phyloP scores from a whole-genome alignment of 2,888 invertebrate species.

The Carterocephalus palaemon region DNA sequence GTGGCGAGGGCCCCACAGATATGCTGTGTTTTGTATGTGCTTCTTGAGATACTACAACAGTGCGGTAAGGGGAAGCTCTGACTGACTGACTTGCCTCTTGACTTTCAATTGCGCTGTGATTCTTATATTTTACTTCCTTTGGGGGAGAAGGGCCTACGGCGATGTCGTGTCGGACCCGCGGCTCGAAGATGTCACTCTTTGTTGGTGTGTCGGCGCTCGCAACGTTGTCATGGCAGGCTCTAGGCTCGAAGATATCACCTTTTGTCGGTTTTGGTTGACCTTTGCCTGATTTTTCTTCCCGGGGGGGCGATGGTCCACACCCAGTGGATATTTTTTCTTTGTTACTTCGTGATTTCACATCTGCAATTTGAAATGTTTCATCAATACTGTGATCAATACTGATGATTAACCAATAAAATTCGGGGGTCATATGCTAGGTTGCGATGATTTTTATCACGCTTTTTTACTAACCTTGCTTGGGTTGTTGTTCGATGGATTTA shows the following conservation, averaged over 20 bases:
- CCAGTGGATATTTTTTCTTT: slow-evolving; percentile 73
- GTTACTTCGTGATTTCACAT: slow-evolving; percentile 32
- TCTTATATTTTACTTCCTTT: slow-evolving; percentile 41
- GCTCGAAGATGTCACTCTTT: slow-evolving; percentile 33
- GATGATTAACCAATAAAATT: no score
- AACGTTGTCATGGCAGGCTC: slow-evolving; percentile 56
- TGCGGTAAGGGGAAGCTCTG: slow-evolving; percentile 41
- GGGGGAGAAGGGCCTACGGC: slow-evolving; percentile 69
- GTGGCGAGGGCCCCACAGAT: slow-evolving; percentile 62
- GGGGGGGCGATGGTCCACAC: slow-evolving; percentile 82
- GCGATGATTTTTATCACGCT: no score
- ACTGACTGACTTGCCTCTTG: slow-evolving; percentile 36
- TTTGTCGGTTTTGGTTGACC: slow-evolving; percentile 42
- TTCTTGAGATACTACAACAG: slow-evolving; percentile 31
- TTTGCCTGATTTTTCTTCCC: slow-evolving; percentile 50
- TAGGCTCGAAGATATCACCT: slow-evolving; percentile 33
- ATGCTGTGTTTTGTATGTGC: slow-evolving; percentile 48
- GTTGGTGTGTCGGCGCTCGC: no score
- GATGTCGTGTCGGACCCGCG: slow-evolving; percentile 53
- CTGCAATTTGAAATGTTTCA: slow-evolving; percentile 7
- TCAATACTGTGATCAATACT: background rate
- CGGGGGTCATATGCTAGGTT: no score
- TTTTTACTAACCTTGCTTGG: slow-evolving; percentile 8
- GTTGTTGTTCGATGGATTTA: slow-evolving; percentile 7
- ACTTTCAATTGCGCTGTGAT: background rate